Base-by-base conservation (phyloP, 2,888 invertebrate genomes). In the Diloba caeruleocephala region DNA sequence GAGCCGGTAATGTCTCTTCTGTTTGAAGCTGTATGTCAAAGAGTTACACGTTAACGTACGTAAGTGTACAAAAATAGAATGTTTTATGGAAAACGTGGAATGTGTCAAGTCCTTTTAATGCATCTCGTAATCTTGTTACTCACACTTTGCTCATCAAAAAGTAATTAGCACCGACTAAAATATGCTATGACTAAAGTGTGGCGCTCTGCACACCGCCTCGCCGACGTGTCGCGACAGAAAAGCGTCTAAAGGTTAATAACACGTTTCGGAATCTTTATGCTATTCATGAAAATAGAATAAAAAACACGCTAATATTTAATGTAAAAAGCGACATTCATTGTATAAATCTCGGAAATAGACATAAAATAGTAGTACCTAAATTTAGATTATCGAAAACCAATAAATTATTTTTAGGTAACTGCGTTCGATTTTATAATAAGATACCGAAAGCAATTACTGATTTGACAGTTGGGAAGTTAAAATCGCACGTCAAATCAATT, bases 111-210 rank as follows among this genome's bases (percentile, higher is more conserved):
- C 64, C 69, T 69, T 77, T 80, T 79, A 81, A 84, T 82, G 79
- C 76, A 79, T 81, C 76, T 71, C 59, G 72, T 84, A 82, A 87
- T 85, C 80, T 83, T 58, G 70, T 82, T 79, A 78, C 78, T 82
- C 79, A 81, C 74, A 78, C 74, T 78, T 79, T 67, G 81, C 82
- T 88, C 89, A 84, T 90, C 89, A 90, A 85, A 89, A 88, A 85
- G 83, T 84, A 85, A 88, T 90, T 88, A 90, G 84, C 77, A 78
- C 66, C 64, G 67, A 66, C 82, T 74, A 75, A 83, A 85, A 85
- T 85, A 84, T 69, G 72, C 73, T 64, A 65, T 81, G 79, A 81
- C 74, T 77, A 77, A 79, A 75, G 45, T 59, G 62, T 55, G 71
- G 65, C 70, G 75, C 54, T 65, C 50, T 45, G 59, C 66, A 65